Base-by-base conservation (phyloP, 1,140 invertebrate species). In the Apolygus lucorum region DNA sequence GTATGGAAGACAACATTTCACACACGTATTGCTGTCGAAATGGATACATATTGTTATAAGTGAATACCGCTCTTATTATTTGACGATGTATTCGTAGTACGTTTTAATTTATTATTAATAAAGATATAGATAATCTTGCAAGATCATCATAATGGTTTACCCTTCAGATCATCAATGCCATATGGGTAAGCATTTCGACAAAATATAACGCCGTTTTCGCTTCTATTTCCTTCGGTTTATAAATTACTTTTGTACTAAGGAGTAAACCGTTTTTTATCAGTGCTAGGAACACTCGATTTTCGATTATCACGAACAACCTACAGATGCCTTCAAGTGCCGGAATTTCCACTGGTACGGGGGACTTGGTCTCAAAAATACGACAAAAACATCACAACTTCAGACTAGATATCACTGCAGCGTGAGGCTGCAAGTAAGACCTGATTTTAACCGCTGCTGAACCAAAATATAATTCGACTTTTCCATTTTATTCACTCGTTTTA, bases 341-440 rank as follows among this genome's bases (percentile, higher is more conserved):
- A 59, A 49, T 49, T 49, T 17, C 8, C 22, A 59, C 8, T 14
- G 22, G 54, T 4, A 22, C 8, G 54, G 54, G 22, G 54, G 54
- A 59, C 54, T 59, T 24, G 54, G 54, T 59, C 22, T 49, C 34
- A 49, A 49, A 49, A 49, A 49, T 11, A 11, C 17, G 17, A 59
- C 11, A 59, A 59, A 59, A 59, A 59, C 11, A 59, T 59, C 54
- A 59, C 54, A 59, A 59, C 54, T 59, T 59, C 54, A 59, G 54
- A 59, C 54, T 59, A 59, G 54, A 59, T 59, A 59, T 17, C 54
- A 59, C 11, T 17, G 54, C 11, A 59, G 54, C 8, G 8, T 17
- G 34, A 21, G 22, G 11, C 54, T 59, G 22, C 11, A 59, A 22
- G 54, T 4, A 59, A 59, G 22, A 59, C 11, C 11, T 11, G 22